These are phyloP conservation scores for Cantharis rufa DNA, from an alignment of 2,888 invertebrate genomes.

Conservation along the genomic window DNA sequence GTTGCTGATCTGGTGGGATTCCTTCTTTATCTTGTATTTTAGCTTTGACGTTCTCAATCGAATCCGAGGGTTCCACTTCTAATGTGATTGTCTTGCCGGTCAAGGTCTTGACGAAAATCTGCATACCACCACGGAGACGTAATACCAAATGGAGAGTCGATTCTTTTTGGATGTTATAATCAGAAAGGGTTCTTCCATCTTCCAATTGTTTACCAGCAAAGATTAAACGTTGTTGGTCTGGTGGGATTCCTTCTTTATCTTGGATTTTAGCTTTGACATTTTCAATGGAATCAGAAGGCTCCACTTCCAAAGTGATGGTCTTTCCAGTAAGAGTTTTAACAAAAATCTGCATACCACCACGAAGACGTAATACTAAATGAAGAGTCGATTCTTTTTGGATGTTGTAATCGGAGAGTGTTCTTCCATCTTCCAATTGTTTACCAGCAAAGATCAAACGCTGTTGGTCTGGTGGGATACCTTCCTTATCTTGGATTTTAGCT, in stretches of 20 bases:
- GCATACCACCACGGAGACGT: constrained; percentile 66
- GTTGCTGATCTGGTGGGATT: constrained; percentile 87
- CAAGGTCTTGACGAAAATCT: constrained; percentile 95
- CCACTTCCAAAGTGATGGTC: constrained; percentile 93
- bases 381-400: background rate
- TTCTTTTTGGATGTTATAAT: background rate
- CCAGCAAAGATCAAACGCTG: background rate
- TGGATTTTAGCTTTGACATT: background rate
- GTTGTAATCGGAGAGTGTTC: background rate
- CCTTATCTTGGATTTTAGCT: background rate
- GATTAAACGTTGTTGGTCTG: background rate
- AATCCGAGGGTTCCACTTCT: constrained; percentile 90
- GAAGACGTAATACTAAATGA: background rate
- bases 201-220: background rate
- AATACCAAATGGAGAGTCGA: background rate
- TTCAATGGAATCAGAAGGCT: constrained; percentile 80
- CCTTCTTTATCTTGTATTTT: constrained; percentile 93
- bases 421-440: background rate
- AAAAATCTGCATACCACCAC: constrained; percentile 26
- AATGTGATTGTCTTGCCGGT: constrained; percentile 95
- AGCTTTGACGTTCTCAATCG: constrained; percentile 94
- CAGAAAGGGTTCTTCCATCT: background rate
- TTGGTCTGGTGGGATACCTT: background rate
- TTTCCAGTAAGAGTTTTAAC: constrained; percentile 94
- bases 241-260: background rate